These are phyloP conservation scores for Plemyria rubiginata DNA, from an alignment of 2,888 invertebrate species.

Conservation along the genomic window DNA sequence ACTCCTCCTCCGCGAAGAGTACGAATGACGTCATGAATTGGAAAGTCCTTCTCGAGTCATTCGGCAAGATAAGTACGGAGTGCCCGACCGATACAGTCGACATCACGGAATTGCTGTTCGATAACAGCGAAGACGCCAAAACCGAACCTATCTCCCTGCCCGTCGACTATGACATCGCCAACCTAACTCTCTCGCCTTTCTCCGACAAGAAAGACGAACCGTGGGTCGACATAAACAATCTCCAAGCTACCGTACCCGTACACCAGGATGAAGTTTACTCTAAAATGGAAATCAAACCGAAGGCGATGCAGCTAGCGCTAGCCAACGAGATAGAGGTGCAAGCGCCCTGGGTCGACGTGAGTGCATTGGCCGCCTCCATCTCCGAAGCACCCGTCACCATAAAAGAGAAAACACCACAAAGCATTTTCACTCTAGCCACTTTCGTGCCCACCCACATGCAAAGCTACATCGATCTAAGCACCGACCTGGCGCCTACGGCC, in stretches of 20 bases:
- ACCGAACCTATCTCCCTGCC: conserved; percentile 52
- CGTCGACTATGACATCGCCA: conserved; percentile 70
- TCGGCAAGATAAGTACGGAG: conserved; percentile 75
- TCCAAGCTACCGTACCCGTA: conserved; percentile 54
- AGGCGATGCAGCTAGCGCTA: conserved; percentile 88
- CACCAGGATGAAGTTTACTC: conserved; percentile 37
- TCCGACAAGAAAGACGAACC: conserved; percentile 57
- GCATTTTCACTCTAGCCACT: conserved; percentile 82
- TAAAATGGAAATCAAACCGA: conserved; percentile 67
- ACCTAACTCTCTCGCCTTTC: conserved; percentile 63
- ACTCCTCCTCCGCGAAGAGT: conserved; percentile 41
- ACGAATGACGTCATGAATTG: conserved; percentile 68
- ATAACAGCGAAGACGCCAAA: conserved; percentile 63
- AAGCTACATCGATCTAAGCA: conserved; percentile 82
- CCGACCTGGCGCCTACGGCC: conserved; percentile 66
- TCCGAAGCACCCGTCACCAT: conserved; percentile 87
- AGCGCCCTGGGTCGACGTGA: conserved; percentile 90
- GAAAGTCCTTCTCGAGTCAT: conserved; percentile 78
- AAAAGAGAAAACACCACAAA: conserved; percentile 84
- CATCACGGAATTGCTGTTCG: conserved; percentile 74
- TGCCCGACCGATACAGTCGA: conserved; percentile 74
- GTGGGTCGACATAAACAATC: conserved; percentile 63
- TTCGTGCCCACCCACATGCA: conserved; percentile 88
- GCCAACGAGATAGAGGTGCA: conserved; percentile 91
- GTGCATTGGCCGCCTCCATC: conserved; percentile 87